These are phyloP conservation scores for Herminia tarsipennalis DNA, from an alignment of 2,888 invertebrate genomes.

Conservation along the genomic window DNA sequence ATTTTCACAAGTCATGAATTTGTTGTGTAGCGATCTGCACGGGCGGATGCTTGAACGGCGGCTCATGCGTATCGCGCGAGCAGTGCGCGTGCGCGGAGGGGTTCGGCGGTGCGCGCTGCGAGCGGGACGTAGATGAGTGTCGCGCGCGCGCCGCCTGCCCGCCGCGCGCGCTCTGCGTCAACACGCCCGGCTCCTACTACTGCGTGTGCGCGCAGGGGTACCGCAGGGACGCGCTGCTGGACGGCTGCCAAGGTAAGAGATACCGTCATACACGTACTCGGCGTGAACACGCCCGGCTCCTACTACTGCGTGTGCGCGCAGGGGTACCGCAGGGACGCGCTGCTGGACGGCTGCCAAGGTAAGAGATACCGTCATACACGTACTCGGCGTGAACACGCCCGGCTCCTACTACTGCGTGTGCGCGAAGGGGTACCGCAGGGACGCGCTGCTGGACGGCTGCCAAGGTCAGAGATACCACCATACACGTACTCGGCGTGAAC, in stretches of 20 bases:
- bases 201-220: slow-evolving; percentile 94
- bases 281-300: slow-evolving; percentile 96
- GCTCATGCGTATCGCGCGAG: slow-evolving; percentile 91
- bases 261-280: slow-evolving; percentile 91
- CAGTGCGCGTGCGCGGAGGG: slow-evolving; percentile 92
- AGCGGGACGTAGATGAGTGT: slow-evolving; percentile 95
- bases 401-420: slow-evolving; percentile 97
- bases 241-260: slow-evolving; percentile 88
- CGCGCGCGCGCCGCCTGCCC: slow-evolving; percentile 89
- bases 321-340: slow-evolving; percentile 88
- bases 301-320: slow-evolving; percentile 94
- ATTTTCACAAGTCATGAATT: too few species aligned
- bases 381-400: slow-evolving; percentile 94
- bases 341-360: slow-evolving; percentile 88
- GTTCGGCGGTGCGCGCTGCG: slow-evolving; percentile 93
- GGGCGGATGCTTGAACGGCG: slow-evolving; percentile 93
- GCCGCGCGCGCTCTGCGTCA: slow-evolving; percentile 91
- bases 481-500: slow-evolving; percentile 93
- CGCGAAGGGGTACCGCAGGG: slow-evolving; percentile 89
- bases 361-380: too few species aligned
- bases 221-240: slow-evolving; percentile 82
- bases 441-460: slow-evolving; percentile 86
- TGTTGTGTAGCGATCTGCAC: slow-evolving; percentile 89
- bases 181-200: slow-evolving; percentile 96
- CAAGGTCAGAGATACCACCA: too few species aligned